Conservation (phyloP, 2,888 invertebrate species). For the Aleiodes alternator region DNA sequence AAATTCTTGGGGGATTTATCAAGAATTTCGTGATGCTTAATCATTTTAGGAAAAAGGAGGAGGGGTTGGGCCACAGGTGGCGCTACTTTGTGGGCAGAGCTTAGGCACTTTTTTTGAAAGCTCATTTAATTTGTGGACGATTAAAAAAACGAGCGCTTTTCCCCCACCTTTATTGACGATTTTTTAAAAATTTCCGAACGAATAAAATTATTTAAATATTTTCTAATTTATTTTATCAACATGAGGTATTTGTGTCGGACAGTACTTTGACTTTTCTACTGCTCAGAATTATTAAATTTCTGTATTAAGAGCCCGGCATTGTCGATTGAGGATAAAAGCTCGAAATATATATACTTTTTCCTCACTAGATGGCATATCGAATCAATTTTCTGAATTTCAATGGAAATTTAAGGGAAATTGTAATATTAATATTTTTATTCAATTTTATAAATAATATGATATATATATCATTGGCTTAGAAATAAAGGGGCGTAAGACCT, state of each 20-base stretch:
- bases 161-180: background rate
- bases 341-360: background rate
- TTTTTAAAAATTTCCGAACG: background rate
- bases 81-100: background rate
- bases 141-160: no score
- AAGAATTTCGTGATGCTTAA: no score
- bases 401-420: background rate
- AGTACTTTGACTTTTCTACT: background rate
- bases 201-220: background rate
- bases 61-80: background rate
- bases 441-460: no score
- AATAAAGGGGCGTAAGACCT: no score
- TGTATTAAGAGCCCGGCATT: background rate
- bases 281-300: background rate
- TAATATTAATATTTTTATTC: background rate
- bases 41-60: no score
- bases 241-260: background rate
- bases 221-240: background rate
- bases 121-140: no score
- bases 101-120: background rate
- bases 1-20: background rate
- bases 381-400: background rate
- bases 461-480: no score
- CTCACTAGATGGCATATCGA: slow-evolving; percentile 41
- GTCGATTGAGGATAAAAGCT: slow-evolving; percentile 31